A percentile compares a stretch with the other conserved stretches of the same genome.
Conservation (phyloP, 2,797 vertebrate species). For the Schizopygopsis pylzovi region DNA sequence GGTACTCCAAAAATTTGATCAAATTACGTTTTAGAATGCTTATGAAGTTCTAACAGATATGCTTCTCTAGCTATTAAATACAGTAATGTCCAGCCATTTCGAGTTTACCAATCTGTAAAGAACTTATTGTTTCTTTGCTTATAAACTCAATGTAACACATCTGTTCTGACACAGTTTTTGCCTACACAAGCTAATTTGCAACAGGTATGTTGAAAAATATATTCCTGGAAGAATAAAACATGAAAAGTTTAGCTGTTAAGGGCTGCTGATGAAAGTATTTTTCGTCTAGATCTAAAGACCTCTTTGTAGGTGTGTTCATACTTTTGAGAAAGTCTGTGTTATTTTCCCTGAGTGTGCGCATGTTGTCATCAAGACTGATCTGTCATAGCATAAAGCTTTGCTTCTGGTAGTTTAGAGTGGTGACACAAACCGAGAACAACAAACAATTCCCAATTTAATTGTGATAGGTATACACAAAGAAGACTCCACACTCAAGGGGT, state of each 20-base stretch:
- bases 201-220: not conserved
- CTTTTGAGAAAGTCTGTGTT: not conserved
- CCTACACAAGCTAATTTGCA: not conserved
- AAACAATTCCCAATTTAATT: conserved; percentile 21
- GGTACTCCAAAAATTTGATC: not conserved
- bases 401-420: not conserved
- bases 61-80: not conserved
- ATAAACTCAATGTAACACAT: not conserved
- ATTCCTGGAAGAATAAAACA: conserved; percentile 8
- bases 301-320: conserved; percentile 15
- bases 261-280: not conserved
- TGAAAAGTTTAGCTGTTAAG: not conserved
- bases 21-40: not conserved
- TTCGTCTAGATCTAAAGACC: not conserved
- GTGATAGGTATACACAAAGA: not conserved
- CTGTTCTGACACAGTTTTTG: not conserved
- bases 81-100: not conserved
- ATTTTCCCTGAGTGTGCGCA: conserved; percentile 1
- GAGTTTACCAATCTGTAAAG: not conserved
- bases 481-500: not conserved
- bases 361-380: not conserved
- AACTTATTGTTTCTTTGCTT: not conserved
- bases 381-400: conserved; percentile 18
- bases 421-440: not conserved
- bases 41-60: not conserved